A percentile compares a stretch with the other conserved stretches of the same genome.
Conservation (phyloP, 2,888 invertebrate genomes). For the Sthenelais limicola region DNA sequence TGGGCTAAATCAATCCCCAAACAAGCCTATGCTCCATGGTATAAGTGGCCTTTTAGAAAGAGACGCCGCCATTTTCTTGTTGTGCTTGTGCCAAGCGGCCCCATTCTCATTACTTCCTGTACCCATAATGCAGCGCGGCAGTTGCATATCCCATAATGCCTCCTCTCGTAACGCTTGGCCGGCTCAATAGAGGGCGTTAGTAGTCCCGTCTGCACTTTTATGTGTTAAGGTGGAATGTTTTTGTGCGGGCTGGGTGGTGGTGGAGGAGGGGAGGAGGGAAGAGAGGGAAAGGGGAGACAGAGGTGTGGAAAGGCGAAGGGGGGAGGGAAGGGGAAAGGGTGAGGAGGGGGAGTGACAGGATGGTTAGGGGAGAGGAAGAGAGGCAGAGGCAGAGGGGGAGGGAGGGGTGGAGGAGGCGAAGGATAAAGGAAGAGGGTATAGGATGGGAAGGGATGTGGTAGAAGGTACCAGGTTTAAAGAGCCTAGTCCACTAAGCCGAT, state of each 20-base stretch:
- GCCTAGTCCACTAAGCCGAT: too few species aligned
- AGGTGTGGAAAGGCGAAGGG: neutral
- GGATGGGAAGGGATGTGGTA: neutral
- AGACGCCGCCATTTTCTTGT: constrained; percentile 35
- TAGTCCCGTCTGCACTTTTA: too few species aligned
- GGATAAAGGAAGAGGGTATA: neutral
- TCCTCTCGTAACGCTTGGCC: too few species aligned
- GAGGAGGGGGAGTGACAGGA: neutral
- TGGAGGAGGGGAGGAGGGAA: neutral
- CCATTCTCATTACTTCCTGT: constrained; percentile 20
- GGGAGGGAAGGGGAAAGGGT: neutral
- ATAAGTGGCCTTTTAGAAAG: too few species aligned
- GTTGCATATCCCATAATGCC: constrained; percentile 29
- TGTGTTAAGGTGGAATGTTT: too few species aligned
- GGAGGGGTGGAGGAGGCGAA: neutral
- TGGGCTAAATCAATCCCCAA: too few species aligned
- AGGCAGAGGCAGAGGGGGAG: neutral
- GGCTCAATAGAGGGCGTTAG: too few species aligned
- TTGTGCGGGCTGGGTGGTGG: neutral
- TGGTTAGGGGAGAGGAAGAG: neutral
- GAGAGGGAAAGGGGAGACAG: neutral
- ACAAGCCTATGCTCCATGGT: too few species aligned
- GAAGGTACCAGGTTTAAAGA: neutral
- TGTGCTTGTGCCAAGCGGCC: constrained; percentile 18
- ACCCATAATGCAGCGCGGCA: constrained; percentile 20